A percentile compares a stretch with the other conserved stretches of the same genome.
Evolutionary conservation across 2,113 vertebrate species (phyloP).

Genomic region (Calidris pugnax): DNA sequence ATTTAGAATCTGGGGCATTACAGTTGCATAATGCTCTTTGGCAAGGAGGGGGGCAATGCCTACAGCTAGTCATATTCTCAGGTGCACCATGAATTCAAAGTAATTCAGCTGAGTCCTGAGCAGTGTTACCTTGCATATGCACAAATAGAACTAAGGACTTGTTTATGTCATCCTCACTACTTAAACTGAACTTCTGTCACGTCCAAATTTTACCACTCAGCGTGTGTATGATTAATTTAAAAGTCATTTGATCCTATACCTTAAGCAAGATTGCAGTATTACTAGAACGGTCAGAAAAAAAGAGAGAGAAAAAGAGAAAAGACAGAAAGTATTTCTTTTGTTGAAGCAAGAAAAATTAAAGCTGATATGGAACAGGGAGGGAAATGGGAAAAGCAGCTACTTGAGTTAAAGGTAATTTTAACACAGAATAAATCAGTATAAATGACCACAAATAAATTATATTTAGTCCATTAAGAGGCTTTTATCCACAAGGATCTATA

Average conservation of each 20-base stretch:
- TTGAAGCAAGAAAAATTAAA: neutral
- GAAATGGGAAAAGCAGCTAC: neutral
- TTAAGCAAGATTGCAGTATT: neutral
- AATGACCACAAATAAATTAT: neutral
- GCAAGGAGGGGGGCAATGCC: neutral
- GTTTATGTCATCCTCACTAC: neutral
- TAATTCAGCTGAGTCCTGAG: neutral
- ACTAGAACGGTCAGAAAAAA: neutral
- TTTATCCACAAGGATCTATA: neutral
- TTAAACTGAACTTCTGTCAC: neutral
- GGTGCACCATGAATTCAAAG: neutral
- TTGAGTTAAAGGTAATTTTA: neutral
- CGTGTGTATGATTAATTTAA: neutral
- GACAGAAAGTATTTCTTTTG: neutral
- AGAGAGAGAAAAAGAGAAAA: neutral
- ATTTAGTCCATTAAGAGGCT: neutral
- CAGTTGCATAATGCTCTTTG: neutral
- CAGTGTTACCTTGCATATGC: neutral
- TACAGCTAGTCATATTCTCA: neutral
- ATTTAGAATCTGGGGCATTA: neutral
- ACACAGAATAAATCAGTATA: neutral
- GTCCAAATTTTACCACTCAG: neutral
- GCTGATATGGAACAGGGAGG: neutral
- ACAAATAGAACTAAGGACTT: neutral
- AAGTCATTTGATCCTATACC: neutral